Percentiles rank a stretch among this genome's conserved stretches.
Conservation (phyloP, 1,140 invertebrate species). For the Neodiprion virginianus region DNA sequence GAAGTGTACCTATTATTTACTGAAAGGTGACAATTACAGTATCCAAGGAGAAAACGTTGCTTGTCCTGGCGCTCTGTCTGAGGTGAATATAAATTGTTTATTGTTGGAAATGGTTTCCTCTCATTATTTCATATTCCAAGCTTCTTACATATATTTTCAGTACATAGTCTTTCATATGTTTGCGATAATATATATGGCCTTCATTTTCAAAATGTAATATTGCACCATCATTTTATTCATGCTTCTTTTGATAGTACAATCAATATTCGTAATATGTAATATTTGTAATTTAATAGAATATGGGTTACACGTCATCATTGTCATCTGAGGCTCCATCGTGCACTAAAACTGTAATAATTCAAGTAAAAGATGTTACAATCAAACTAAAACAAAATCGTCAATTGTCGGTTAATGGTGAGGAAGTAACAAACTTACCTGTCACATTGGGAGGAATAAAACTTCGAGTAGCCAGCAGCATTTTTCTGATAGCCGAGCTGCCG, state of each 20-base stretch:
- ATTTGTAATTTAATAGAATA: slow-evolving; percentile 57
- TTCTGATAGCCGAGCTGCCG: slow-evolving; percentile 73
- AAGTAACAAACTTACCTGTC: slow-evolving; percentile 71
- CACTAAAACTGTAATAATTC: slow-evolving; percentile 79
- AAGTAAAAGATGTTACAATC: slow-evolving; percentile 59
- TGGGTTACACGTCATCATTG: slow-evolving; percentile 67
- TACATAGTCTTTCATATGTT: slow-evolving; percentile 12
- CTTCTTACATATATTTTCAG: not conserved
- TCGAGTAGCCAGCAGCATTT: slow-evolving; percentile 77
- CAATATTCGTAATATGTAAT: not conserved
- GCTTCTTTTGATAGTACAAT: not conserved
- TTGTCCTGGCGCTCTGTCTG: slow-evolving; percentile 78
- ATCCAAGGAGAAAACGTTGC: slow-evolving; percentile 84
- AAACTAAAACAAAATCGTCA: slow-evolving; percentile 76
- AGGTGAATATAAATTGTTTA: slow-evolving; percentile 56
- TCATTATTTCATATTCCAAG: no score
- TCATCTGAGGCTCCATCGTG: slow-evolving; percentile 74
- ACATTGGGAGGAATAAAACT: slow-evolving; percentile 67
- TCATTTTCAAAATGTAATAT: slow-evolving; percentile 6
- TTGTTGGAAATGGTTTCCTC: no score
- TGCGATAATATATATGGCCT: slow-evolving; percentile 4
- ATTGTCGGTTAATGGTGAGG: slow-evolving; percentile 74
- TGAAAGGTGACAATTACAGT: slow-evolving; percentile 72
- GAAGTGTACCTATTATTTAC: slow-evolving; percentile 83
- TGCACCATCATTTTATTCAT: not conserved